These are phyloP conservation scores for Mercenaria mercenaria DNA, from an alignment of 1,140 invertebrate genomes.

Conservation along the genomic window DNA sequence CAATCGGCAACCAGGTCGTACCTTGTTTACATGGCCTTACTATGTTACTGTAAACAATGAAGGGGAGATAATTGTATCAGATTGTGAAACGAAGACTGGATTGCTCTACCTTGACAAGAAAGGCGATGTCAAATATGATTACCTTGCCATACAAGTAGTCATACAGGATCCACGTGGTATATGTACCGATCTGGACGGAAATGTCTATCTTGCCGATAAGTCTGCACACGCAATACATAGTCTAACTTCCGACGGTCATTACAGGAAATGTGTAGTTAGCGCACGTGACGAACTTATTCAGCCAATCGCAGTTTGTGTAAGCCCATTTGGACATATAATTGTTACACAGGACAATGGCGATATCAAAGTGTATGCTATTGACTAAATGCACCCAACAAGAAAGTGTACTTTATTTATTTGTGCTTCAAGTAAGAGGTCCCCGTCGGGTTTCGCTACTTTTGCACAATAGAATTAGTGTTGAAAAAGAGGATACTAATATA, in stretches of 20 bases:
- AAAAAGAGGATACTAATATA: conserved; percentile 1
- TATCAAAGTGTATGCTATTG: conserved; percentile 67
- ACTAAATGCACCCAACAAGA: neutral
- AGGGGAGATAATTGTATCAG: conserved; percentile 75
- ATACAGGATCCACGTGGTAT: conserved; percentile 74
- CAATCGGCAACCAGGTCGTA: conserved; percentile 65
- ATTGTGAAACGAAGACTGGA: conserved; percentile 74
- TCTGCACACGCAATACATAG: conserved; percentile 65
- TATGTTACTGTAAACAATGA: conserved; percentile 71
- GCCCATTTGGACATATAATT: conserved; percentile 65
- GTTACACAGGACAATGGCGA: conserved; percentile 66
- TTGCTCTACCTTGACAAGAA: conserved; percentile 68
- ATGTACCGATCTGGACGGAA: conserved; percentile 70
- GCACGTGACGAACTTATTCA: conserved; percentile 60
- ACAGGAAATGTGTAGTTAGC: conserved; percentile 62
- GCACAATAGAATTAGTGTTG: conserved; percentile 14
- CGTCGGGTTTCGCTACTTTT: too few relatives aligned
- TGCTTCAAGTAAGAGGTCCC: too few relatives aligned
- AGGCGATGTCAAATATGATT: conserved; percentile 71
- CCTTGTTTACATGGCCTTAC: conserved; percentile 75
- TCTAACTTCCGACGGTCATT: conserved; percentile 61
- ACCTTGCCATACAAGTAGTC: conserved; percentile 58
- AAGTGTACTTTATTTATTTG: too few relatives aligned
- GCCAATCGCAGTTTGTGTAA: conserved; percentile 63
- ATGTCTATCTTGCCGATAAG: conserved; percentile 66